Evolutionary conservation across 2,888 invertebrate genomes (phyloP).

Genomic region (Vandiemenella viatica): DNA sequence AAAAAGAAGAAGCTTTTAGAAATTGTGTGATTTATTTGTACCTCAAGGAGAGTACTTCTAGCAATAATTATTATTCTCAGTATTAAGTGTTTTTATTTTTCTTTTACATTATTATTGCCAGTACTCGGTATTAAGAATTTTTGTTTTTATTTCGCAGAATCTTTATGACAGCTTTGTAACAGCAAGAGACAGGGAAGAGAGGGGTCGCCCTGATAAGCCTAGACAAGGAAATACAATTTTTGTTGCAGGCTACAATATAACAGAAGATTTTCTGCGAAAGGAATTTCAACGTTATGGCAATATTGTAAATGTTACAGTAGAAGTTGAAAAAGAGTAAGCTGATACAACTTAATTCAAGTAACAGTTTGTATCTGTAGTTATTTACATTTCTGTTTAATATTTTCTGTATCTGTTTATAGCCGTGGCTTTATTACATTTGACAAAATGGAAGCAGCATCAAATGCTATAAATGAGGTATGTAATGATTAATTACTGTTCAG

Average conservation of each 20-base stretch:
- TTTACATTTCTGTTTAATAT: neutral
- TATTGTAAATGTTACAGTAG: slow-evolving; percentile 69
- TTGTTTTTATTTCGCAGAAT: slow-evolving; percentile 27
- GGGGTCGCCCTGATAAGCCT: slow-evolving; percentile 43
- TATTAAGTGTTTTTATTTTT: too few species aligned
- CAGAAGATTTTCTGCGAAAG: slow-evolving; percentile 61
- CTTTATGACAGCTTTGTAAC: slow-evolving; percentile 65
- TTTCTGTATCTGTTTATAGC: slow-evolving; percentile 35
- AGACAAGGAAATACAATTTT: slow-evolving; percentile 69
- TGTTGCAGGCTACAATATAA: slow-evolving; percentile 62
- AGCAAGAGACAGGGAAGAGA: slow-evolving; percentile 46
- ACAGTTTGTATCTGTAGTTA: neutral
- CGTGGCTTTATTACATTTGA: slow-evolving; percentile 87
- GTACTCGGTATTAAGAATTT: too few species aligned
- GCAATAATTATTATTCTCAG: too few species aligned
- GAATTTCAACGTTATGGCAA: slow-evolving; percentile 58
- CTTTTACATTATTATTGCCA: too few species aligned
- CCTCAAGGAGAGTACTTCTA: too few species aligned
- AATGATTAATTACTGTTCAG: neutral
- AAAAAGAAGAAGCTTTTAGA: too few species aligned
- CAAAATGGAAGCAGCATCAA: slow-evolving; percentile 68
- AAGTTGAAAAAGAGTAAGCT: slow-evolving; percentile 61
- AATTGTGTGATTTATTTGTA: too few species aligned
- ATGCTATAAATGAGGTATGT: slow-evolving; percentile 57
- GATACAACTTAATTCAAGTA: slow-evolving; percentile 6